Base-by-base conservation (phyloP, 2,797 vertebrate species). In the Hozukius guyotensis region DNA sequence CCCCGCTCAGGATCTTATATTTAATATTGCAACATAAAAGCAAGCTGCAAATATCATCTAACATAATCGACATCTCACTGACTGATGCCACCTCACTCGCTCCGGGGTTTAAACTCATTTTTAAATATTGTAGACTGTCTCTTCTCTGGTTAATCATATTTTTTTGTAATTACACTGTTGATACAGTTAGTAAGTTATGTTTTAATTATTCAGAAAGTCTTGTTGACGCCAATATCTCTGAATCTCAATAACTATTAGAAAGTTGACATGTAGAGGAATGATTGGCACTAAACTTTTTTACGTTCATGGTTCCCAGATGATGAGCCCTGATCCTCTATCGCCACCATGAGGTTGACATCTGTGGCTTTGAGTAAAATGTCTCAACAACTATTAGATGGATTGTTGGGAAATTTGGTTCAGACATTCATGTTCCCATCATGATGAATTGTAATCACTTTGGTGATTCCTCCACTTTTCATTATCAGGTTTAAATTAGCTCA, bases 11-110 rank as follows among this genome's bases (percentile, higher is more conserved):
- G 60, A 83, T 83, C 76, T 81, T 16, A 70, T 67, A 60, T 31
- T 69, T 49, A 69, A 79, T 49, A 42, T 70, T 87, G 62, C 53
- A 65, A 60, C 56, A 78, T 24, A 10, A 83, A 84, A 42, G 11
- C 60, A 53, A 65, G 42, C 74, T 77, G 52, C 32, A 66, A 72
- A 77, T 61, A 60, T 74, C 42, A 70, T 71, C 46, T 22, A 61
- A 46, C 46, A 57, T 65, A 69, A 77, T 18, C 5, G 6, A 34
- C 36, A 61, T 42, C 9, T 74, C 29, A 42, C 72, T 60, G 56
- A 38, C 20, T 57, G 52, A 73, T 22, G 12, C 25, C 56, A 16
- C 29, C 36, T 27, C 13, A 63, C 25, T 71, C 6, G 2, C 72
- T 71, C 3, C 5, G 65, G 61, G 29, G 18, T 77, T 83, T 22